These are phyloP conservation scores for Phorcus lineatus DNA, from an alignment of 2,888 invertebrate species.

Conservation along the genomic window DNA sequence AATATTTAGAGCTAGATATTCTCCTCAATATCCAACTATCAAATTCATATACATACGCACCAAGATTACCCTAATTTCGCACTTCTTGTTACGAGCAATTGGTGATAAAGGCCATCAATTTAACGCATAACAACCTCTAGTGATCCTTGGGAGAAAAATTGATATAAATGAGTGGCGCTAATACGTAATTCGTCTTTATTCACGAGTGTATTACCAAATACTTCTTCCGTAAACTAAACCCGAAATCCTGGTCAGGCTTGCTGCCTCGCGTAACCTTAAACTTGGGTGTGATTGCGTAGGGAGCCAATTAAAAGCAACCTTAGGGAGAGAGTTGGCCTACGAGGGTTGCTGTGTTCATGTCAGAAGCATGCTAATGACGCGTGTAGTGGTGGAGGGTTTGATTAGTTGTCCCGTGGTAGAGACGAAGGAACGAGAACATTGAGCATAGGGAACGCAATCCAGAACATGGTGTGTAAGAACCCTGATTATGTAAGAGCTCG, in stretches of 20 bases:
- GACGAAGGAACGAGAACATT: not conserved
- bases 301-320: constrained; percentile 20
- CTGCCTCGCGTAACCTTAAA: not conserved
- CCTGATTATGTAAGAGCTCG: constrained; percentile 16
- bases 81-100: too few species aligned
- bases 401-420: not conserved
- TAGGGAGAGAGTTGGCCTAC: not conserved
- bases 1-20: too few species aligned
- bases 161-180: not conserved
- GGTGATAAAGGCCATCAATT: too few species aligned
- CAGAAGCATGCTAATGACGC: constrained; percentile 15
- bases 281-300: constrained; percentile 9
- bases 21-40: too few species aligned
- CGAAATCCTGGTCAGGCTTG: not conserved
- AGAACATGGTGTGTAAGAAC: not conserved
- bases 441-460: not conserved
- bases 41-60: too few species aligned
- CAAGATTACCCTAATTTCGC: too few species aligned
- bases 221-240: not conserved
- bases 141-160: not conserved
- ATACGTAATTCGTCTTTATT: not conserved
- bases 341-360: constrained; percentile 1
- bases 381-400: constrained; percentile 3
- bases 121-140: too few species aligned
- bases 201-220: constrained; percentile 9